Percentiles rank a stretch among this genome's conserved stretches.
phyloP scores from a whole-genome alignment of 2,113 vertebrate species.

The Melospiza georgiana region DNA sequence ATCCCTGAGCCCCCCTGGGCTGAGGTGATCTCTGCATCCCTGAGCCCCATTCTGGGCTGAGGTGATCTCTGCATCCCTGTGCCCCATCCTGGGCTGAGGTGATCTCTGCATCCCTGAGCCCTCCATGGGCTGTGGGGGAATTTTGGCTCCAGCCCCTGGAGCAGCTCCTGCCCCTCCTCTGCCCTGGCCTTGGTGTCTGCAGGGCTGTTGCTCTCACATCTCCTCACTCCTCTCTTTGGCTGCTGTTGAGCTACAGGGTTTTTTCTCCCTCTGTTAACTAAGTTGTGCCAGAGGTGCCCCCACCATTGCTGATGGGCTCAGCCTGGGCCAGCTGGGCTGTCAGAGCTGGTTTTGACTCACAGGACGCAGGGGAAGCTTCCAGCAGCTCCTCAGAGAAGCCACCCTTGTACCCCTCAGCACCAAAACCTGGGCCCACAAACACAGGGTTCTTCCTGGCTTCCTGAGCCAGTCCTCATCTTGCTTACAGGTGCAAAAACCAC shows the following conservation, averaged over 20 bases:
- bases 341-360: background rate
- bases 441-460: background rate
- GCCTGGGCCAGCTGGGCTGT: background rate
- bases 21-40: background rate
- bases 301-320: background rate
- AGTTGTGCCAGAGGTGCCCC: background rate
- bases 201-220: background rate
- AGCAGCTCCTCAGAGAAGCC: background rate
- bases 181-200: background rate
- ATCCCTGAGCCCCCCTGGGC: background rate
- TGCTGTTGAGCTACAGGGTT: background rate
- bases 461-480: background rate
- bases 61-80: background rate
- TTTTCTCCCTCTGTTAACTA: background rate
- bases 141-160: background rate
- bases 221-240: background rate
- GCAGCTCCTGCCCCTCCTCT: background rate
- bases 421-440: background rate
- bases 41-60: no score
- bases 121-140: background rate
- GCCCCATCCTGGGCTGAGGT: background rate
- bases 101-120: no score
- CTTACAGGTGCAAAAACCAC: background rate
- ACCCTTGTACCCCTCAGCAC: rapidly evolving
- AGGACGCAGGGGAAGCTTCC: background rate